Conservation (phyloP, 2,888 invertebrate species). For the Tipula confusa region DNA sequence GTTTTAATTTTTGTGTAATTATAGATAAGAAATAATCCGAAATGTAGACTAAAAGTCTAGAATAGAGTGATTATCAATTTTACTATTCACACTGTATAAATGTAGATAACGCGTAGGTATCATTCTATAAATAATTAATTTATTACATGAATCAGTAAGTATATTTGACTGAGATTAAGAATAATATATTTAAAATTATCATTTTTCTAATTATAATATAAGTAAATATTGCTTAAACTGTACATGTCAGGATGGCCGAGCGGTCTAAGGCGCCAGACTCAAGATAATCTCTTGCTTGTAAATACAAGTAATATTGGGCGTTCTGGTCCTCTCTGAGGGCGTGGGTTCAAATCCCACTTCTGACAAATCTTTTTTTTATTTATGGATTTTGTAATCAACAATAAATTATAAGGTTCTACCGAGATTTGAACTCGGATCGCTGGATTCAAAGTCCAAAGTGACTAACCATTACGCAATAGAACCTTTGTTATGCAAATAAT, state of each 20-base stretch:
- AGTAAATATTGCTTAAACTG: too few species aligned
- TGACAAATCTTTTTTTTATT: not conserved
- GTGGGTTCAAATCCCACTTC: conserved; percentile 25
- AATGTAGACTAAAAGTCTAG: too few species aligned
- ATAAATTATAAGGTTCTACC: conserved; percentile 28
- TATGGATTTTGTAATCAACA: not conserved
- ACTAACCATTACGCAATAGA: conserved; percentile 31
- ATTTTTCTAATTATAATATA: too few species aligned
- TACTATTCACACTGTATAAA: too few species aligned
- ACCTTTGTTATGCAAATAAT: not conserved
- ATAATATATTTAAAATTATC: too few species aligned
- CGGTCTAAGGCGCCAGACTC: conserved; percentile 32
- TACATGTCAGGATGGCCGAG: conserved; percentile 31
- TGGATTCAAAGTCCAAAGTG: conserved; percentile 31
- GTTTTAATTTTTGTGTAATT: too few species aligned
- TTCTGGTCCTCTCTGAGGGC: conserved; percentile 25
- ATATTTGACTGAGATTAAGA: too few species aligned
- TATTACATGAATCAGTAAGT: too few species aligned
- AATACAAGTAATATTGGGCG: not conserved
- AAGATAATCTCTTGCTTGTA: not conserved
- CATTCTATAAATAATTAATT: too few species aligned
- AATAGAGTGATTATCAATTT: too few species aligned
- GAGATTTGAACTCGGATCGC: conserved; percentile 32
- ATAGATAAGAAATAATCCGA: too few species aligned
- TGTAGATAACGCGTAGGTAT: too few species aligned